Evolutionary conservation across 2,113 vertebrate genomes (phyloP), one percentile per base, ranked within the genome.

Genomic region (Nannobrachium achirus): DNA sequence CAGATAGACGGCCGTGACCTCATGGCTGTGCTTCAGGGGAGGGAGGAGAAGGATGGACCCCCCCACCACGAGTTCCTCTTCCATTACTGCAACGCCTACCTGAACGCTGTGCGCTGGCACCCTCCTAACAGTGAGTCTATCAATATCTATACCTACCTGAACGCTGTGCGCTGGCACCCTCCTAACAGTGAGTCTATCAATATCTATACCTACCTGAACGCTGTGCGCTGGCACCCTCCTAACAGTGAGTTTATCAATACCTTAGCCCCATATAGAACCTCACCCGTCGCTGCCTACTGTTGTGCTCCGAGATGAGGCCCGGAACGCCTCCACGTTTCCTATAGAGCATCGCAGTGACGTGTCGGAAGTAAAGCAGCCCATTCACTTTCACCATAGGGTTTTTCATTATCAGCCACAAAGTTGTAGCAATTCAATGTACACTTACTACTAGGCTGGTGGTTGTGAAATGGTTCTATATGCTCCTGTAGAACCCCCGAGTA

Each of bases 21-120:
- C 56, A 90, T 97, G 92, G 95, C 94, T 2, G 77, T 97, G 81
- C 84, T 98, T 15, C 91, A 82, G 81, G 87, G 91, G 11, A 68
- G 18, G 19, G 76, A 56, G 39, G 74, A 75, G 2, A 79, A 0
- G 10, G 25, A 33, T n/a, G n/a, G 25, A 33, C 25, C 25, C 3
- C 95, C 95, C 0, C 76, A 90, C 0, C 96, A 97, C 6, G 93
- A 96, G 73, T 97, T 97, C 7, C 90, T 98, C 49, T 98, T 97
- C 87, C 96, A 97, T 62, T 98, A 98, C 79, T 98, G 96, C 75
- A 95, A 94, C 69, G 83, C 86, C 18, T 91, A 93, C 81, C 76
- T 98, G 63, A 95, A 96, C 7, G 94, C 94, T 1, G 94, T 96
- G 33, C 87, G 96, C 9, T 97, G 96, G 96, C 88, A 82, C 20